These are phyloP conservation scores for Thecocarcelia acutangulata DNA, from an alignment of 2,888 invertebrate genomes.

Conservation along the genomic window DNA sequence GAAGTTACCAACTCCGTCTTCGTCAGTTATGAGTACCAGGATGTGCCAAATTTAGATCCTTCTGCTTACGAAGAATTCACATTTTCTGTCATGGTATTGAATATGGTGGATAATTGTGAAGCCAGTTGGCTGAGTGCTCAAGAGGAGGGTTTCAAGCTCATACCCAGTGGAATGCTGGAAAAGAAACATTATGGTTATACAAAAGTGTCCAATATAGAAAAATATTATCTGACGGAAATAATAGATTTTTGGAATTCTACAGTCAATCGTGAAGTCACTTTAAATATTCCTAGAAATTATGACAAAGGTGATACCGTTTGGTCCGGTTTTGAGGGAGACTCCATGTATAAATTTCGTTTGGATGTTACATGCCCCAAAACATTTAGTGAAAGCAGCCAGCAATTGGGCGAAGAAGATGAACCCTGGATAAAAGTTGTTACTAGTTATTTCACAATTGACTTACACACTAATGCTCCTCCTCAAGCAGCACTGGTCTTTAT, in stretches of 20 bases:
- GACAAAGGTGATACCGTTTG: slow-evolving; percentile 52
- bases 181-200: slow-evolving; percentile 64
- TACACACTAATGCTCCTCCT: slow-evolving; percentile 68
- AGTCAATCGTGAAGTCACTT: slow-evolving; percentile 62
- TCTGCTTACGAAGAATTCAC: slow-evolving; percentile 58
- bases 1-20: slow-evolving; percentile 64
- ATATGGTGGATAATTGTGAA: slow-evolving; percentile 67
- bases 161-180: slow-evolving; percentile 64
- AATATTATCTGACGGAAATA: slow-evolving; percentile 66
- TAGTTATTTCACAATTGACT: slow-evolving; percentile 64
- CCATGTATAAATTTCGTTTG: slow-evolving; percentile 69
- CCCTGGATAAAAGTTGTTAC: slow-evolving; percentile 62
- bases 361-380: slow-evolving; percentile 67
- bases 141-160: slow-evolving; percentile 69
- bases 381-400: slow-evolving; percentile 22
- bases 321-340: slow-evolving; percentile 68
- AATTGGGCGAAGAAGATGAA: slow-evolving; percentile 5
- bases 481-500: slow-evolving; percentile 43
- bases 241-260: slow-evolving; percentile 64
- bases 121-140: slow-evolving; percentile 70
- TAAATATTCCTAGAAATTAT: slow-evolving; percentile 61
- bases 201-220: slow-evolving; percentile 60
- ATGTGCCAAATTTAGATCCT: slow-evolving; percentile 65
- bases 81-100: slow-evolving; percentile 64
- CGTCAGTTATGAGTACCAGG: slow-evolving; percentile 66